Conservation (phyloP, 2,113 vertebrate species). For the Megaptera novaeangliae region DNA sequence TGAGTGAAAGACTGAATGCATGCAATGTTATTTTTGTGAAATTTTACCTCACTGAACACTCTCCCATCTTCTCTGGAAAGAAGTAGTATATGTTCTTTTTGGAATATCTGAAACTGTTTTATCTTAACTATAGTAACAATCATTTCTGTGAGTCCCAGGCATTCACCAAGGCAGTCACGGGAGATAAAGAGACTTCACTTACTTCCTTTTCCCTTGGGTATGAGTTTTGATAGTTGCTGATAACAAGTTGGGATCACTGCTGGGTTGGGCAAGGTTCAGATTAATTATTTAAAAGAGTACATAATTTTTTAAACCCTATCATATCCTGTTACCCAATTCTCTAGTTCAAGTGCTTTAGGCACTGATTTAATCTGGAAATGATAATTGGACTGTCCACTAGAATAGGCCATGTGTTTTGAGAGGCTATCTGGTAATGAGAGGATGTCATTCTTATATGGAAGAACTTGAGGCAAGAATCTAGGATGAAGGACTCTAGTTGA, state of each 20-base stretch:
- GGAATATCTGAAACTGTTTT: neutral
- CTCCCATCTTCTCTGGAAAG: neutral
- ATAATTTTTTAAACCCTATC: neutral
- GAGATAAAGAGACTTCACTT: neutral
- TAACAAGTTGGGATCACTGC: slow-evolving; percentile 12
- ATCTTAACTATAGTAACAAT: neutral
- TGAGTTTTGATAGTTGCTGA: slow-evolving; percentile 29
- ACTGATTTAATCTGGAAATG: slow-evolving; percentile 41
- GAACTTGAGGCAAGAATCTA: neutral
- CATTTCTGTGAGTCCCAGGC: neutral
- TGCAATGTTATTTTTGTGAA: neutral
- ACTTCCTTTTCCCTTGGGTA: neutral
- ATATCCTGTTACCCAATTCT: slow-evolving; percentile 18
- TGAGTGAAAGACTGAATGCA: neutral
- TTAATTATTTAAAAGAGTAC: slow-evolving; percentile 30
- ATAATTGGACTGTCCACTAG: neutral
- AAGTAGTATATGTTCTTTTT: neutral
- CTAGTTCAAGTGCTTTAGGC: slow-evolving; percentile 12
- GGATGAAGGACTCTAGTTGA: neutral
- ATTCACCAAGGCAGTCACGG: neutral
- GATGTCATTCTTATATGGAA: neutral
- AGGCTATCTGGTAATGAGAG: neutral
- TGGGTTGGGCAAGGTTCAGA: neutral
- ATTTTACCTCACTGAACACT: neutral
- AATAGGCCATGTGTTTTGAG: neutral